Evolutionary conservation across 2,888 invertebrate genomes (phyloP).

Genomic region (Blastobasis adustella): DNA sequence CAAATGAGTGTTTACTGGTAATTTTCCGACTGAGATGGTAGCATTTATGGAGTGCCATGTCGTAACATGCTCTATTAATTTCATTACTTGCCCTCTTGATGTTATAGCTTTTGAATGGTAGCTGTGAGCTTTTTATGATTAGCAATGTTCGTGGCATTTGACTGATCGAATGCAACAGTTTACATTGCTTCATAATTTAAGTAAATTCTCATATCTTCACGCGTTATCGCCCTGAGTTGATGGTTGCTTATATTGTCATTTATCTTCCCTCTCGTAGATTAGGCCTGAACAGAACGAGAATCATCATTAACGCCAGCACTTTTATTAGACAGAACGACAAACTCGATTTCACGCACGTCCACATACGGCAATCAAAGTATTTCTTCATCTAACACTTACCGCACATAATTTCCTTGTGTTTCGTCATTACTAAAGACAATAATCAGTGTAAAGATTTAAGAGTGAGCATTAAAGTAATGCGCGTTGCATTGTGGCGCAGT

Average conservation of each 20-base stretch:
- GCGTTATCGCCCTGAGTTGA: no score
- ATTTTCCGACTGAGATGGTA: conserved; percentile 49
- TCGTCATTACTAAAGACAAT: conserved; percentile 53
- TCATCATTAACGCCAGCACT: not conserved
- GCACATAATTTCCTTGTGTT: conserved; percentile 37
- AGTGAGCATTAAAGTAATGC: conserved; percentile 54
- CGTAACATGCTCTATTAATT: conserved; percentile 52
- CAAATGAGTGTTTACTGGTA: conserved; percentile 32
- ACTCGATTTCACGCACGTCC: conserved; percentile 2
- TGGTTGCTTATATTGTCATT: not conserved
- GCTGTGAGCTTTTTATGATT: not conserved
- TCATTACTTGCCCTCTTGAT: conserved; percentile 46
- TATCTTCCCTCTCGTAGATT: not conserved
- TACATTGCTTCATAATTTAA: not conserved
- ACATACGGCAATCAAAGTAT: conserved; percentile 1
- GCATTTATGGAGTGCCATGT: conserved; percentile 44
- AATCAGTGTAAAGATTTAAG: conserved; percentile 40
- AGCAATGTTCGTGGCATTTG: conserved; percentile 9
- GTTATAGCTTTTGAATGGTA: conserved; percentile 22
- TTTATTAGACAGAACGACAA: not conserved
- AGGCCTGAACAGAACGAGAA: not conserved
- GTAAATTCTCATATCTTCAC: no score
- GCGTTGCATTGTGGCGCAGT: conserved; percentile 46
- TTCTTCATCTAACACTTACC: conserved; percentile 18
- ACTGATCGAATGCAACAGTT: not conserved